Base-by-base conservation (phyloP, 2,888 invertebrate species). In the Tupiocoris notatus region DNA sequence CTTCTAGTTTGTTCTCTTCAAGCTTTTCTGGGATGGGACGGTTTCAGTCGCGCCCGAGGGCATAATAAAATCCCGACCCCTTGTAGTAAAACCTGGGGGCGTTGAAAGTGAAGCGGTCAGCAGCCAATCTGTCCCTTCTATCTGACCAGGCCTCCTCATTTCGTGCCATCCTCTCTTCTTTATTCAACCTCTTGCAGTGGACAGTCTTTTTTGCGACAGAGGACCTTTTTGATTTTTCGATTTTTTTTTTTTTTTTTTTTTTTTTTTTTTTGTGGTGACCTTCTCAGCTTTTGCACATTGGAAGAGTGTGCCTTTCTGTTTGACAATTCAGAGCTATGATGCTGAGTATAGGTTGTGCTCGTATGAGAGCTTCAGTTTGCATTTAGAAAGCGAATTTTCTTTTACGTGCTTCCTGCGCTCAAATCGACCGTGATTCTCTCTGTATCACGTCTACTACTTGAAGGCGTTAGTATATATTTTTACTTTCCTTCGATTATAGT, bases 311-410 rank as follows among this genome's bases (percentile, higher is more conserved):
- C n/a, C n/a, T n/a, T n/a, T n/a, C n/a, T n/a, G n/a, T n/a, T n/a
- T n/a, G n/a, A n/a, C n/a, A n/a, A n/a, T n/a, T n/a, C n/a, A n/a
- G n/a, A n/a, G n/a, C n/a, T n/a, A n/a, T n/a, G n/a, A n/a, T n/a
- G n/a, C n/a, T n/a, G n/a, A n/a, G n/a, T n/a, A n/a, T n/a, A n/a
- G 20, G 23, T 22, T 56, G 57, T 21, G 24, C 17, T 66, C 22
- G 16, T 16, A 21, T 6, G 54, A 17, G 57, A 1, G 21, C 18
- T 56, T 39, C 21, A 22, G 21, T 67, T 67, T 67, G 67, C 67
- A 67, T 67, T 67, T 57, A 57, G 67, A 67, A 67, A 57, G 67
- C n/a, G n/a, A n/a, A n/a, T n/a, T n/a, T n/a, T n/a, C n/a, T n/a
- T n/a, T n/a, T n/a, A n/a, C n/a, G n/a, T n/a, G n/a, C n/a, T n/a